Base-by-base conservation (phyloP, 2,888 invertebrate species). In the Agrotis exclamationis region DNA sequence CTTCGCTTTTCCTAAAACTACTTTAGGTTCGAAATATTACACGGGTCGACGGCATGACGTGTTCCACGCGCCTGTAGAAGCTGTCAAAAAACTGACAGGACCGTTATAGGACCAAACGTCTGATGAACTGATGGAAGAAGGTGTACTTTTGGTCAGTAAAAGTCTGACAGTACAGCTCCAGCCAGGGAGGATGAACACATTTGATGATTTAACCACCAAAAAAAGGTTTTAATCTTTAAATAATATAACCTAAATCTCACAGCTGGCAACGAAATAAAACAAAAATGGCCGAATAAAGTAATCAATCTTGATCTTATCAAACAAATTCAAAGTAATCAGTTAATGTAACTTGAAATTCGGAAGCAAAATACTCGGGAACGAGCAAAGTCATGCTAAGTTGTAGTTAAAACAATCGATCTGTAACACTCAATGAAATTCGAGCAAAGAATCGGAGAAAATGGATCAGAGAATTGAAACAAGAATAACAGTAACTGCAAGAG, bases 261-360 rank as follows among this genome's bases (percentile, higher is more conserved):
- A 73, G 28, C n/a, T 18, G 20, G 13, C 18, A 63, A 62, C 51
- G 22, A 59, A 58, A 51, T 62, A 62, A 51, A 63, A 63, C 20
- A 50, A 70, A 65, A 79, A 58, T 22, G 0, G 6, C 20, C 1
- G 3, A 44, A 58, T 39, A 64, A 58, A 54, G 56, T 56, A 62
- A 80, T 80, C 66, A 82, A 74, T 79, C 71, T 74, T 72, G 44
- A 24, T 53, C 53, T 68, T 81, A 79, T 82, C 70, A 67, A 70
- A 63, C 51, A 63, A 77, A 63, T 73, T 51, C 62, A 9, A 48
- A 28, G 68, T 78, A 70, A 72, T 82, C 64, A 71, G 62, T 80
- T 67, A 74, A 70, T 59, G 67, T 73, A 22, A 59, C 54, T 74
- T 69, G 63, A 56, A 65, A 73, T 62, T 70, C 20, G 50, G 72